Evolutionary conservation across 2,797 vertebrate genomes (phyloP), one percentile per base, ranked within the genome.

Genomic region (Echiichthys vipera): DNA sequence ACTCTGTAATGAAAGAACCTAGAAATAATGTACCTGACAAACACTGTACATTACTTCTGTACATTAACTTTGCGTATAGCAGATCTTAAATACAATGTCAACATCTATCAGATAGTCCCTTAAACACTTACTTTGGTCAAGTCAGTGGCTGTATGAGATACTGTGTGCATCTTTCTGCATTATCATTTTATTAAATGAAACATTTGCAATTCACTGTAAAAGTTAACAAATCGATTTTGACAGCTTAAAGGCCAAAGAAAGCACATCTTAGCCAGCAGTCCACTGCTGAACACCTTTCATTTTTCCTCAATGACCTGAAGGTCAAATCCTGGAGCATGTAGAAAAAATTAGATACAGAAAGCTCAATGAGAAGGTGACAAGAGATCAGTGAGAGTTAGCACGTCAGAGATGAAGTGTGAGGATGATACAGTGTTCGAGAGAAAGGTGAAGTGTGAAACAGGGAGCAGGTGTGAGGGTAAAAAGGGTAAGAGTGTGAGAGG

Each of bases 391-490:
- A 65, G 50, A 68, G 59, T 74, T 75, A 66, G 65, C 22, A 47
- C 65, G 78, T 83, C 65, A 75, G 46, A 75, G 66, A 74, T 46
- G 61, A 36, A 74, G 76, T 57, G 71, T 40, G 32, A 82, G 57
- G 62, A 68, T 30, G 66, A 83, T 58, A 53, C 29, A 46, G 42
- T 71, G 66, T 69, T 49, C 12, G 46, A 76, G 67, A 85, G 59
- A 76, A 74, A 77, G 68, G 70, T 71, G 53, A 57, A 53, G 69
- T 68, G 89, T 81, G 83, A 87, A 79, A 74, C 53, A 54, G 50
- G 53, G 84, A 88, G 86, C 75, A 89, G 81, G 86, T 89, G 90
- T 72, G 55, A 86, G 71, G 75, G 72, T 74, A 70, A 84, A 85
- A 74, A 77, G n/a, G 56, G 64, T 63, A 56, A 61, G 63, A 32